phyloP scores from a whole-genome alignment of 2,113 vertebrate genomes.

The Oncorhynchus tshawytscha region DNA sequence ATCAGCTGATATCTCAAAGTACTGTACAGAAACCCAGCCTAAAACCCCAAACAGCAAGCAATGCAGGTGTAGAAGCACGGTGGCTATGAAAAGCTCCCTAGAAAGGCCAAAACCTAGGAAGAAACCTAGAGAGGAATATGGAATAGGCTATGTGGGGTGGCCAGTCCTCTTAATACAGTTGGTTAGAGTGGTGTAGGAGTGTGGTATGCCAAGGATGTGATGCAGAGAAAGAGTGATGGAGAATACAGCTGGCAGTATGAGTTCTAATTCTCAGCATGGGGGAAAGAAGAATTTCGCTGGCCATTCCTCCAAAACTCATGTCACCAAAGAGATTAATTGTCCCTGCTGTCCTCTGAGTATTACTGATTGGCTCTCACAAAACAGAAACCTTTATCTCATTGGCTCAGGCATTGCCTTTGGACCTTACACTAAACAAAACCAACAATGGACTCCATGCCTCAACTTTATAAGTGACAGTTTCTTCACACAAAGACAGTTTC shows the following conservation, averaged over 20 bases:
- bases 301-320: slow-evolving; percentile 54
- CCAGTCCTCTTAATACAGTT: neutral
- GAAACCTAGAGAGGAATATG: too few species aligned
- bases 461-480: slow-evolving; percentile 60
- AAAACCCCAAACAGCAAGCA: too few species aligned
- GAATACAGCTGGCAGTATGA: neutral
- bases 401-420: slow-evolving; percentile 66
- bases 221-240: too few species aligned
- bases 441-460: slow-evolving; percentile 57
- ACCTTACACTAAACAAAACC: slow-evolving; percentile 61
- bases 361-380: slow-evolving; percentile 64
- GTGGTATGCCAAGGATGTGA: slow-evolving; percentile 2
- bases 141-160: too few species aligned
- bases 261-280: slow-evolving; percentile 36
- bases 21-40: too few species aligned
- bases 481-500: slow-evolving; percentile 19
- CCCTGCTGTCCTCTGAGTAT: slow-evolving; percentile 51
- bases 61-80: too few species aligned
- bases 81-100: too few species aligned
- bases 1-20: too few species aligned
- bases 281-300: slow-evolving; percentile 21
- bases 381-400: slow-evolving; percentile 71
- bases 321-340: slow-evolving; percentile 69
- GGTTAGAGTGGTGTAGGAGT: neutral
- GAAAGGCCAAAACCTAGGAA: too few species aligned